Evolutionary conservation across 2,113 vertebrate genomes (phyloP), one percentile per base, ranked within the genome.

Genomic region (Ancistrus triradiatus): DNA sequence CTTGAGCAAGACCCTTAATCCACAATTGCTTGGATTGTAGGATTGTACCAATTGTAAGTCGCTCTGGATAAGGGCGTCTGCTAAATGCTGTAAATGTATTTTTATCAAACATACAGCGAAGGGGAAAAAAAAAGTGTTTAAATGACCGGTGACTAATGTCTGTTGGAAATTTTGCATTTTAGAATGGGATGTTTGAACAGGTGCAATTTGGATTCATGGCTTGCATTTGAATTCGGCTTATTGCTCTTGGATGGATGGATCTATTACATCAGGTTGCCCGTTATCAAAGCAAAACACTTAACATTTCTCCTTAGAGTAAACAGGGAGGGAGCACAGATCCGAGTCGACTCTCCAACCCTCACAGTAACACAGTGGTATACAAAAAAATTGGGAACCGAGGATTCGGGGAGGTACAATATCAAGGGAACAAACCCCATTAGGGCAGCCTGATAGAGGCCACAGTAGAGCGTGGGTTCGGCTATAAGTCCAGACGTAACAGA

Each of bases 181-280:
- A 43, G 58, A 57, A 50, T 21, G 53, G 42, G 19, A 24, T 27
- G 49, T 35, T 40, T 33, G 50, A 33, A 55, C 58, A 42, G 22
- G 47, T 40, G 44, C 40, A 74, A 49, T 53, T 44, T 48, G 46
- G 15, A 55, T 42, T 61, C 61, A 72, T 65, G 78, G 75, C 73
- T 77, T 63, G 48, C 46, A 48, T 63, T 61, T 33, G 33, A 70
- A 67, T 53, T 70, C 37, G 68, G 51, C 63, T 77, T 80, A 80
- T 80, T 80, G 78, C 78, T 80, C 66, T 68, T 44, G 43, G 55
- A 59, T 55, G 72, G 68, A 68, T 66, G 53, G 65, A 57, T 65
- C 56, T 43, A 44, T 50, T 55, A 58, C 19, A 59, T 69, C 42
- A 59, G 63, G 68, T 75, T 68, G 65, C 68, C 59, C 55, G 67